These are phyloP conservation scores for Vespertilio murinus DNA, from an alignment of 2,797 vertebrate genomes.

Conservation along the genomic window DNA sequence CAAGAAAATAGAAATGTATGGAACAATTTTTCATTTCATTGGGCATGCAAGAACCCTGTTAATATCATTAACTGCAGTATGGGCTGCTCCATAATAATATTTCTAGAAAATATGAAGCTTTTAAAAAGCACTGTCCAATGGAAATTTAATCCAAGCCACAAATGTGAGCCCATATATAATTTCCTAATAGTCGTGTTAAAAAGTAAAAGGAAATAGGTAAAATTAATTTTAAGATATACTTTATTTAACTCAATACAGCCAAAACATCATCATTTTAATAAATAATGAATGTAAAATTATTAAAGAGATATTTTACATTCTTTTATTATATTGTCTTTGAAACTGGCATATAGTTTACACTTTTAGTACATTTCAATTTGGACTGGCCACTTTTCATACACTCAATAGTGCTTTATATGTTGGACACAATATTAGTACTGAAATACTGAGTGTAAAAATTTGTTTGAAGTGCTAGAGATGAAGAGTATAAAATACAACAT, in stretches of 20 bases:
- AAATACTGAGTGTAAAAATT: neutral
- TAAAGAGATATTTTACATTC: neutral
- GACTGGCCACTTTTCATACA: neutral
- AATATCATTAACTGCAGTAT: neutral
- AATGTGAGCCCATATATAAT: neutral
- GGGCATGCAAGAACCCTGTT: neutral
- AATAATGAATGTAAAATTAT: neutral
- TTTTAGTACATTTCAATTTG: neutral
- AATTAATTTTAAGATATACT: conserved; percentile 3
- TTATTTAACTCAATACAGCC: neutral
- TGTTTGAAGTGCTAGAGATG: neutral
- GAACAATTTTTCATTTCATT: neutral
- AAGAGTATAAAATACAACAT: neutral
- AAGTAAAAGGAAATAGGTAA: neutral
- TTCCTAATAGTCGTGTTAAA: neutral
- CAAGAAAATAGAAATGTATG: conserved; percentile 22
- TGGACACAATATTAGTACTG: neutral
- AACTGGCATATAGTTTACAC: neutral
- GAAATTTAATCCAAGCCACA: neutral
- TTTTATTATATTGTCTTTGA: neutral
- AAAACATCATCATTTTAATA: conserved; percentile 10
- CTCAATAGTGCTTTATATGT: neutral
- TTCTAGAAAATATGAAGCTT: neutral
- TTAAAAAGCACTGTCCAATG: neutral
- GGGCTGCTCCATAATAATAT: neutral